These are phyloP conservation scores for Drosophila eugracilis DNA, from an alignment of 1,140 invertebrate species.

Conservation along the genomic window DNA sequence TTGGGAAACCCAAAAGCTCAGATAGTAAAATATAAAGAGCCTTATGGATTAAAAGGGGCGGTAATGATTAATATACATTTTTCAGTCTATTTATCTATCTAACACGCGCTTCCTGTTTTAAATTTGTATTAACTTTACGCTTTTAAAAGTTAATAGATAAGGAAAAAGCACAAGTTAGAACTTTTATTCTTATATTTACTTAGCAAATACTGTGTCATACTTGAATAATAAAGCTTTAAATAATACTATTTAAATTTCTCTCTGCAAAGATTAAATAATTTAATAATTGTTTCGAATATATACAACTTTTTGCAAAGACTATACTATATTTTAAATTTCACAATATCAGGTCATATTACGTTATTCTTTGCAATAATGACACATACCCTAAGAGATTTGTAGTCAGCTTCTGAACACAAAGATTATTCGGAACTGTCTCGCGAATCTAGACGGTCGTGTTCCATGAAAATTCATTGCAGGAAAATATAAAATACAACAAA, in stretches of 20 bases:
- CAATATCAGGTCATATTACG: conserved; percentile 15
- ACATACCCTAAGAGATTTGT: not conserved
- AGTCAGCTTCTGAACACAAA: not conserved
- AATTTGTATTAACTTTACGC: no score
- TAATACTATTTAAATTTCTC: no score
- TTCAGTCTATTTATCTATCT: no score
- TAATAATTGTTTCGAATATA: not conserved
- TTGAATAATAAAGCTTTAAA: not conserved
- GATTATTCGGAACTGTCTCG: not conserved
- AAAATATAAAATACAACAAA: not conserved
- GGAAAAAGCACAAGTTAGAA: not conserved
- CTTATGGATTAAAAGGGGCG: not conserved
- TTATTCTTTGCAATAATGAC: conserved; percentile 5
- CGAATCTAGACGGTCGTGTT: not conserved
- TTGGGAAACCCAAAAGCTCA: conserved; percentile 1
- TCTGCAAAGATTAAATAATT: not conserved
- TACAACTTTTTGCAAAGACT: no score
- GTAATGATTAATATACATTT: not conserved
- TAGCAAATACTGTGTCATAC: not conserved
- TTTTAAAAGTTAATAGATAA: not conserved
- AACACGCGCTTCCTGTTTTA: no score
- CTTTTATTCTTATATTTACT: not conserved
- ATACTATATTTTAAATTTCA: conserved; percentile 7
- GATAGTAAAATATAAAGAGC: conserved; percentile 9
- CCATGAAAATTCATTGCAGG: no score